phyloP scores from a whole-genome alignment of 1,140 invertebrate genomes.

The Drosophila ananassae region DNA sequence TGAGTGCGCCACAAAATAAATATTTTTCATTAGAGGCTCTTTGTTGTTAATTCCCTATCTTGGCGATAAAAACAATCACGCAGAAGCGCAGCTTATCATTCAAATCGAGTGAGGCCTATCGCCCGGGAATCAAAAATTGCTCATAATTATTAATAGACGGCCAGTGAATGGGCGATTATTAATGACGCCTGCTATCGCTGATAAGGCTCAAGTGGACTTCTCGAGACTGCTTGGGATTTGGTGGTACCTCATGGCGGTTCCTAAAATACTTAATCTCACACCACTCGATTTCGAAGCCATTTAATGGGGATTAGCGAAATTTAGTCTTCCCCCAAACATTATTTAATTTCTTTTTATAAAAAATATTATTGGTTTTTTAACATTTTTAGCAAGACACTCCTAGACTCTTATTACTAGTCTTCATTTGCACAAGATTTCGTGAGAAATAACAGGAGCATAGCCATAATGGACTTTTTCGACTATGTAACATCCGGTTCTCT shows the following conservation, averaged over 20 bases:
- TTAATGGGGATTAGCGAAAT: background rate
- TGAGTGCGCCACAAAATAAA: background rate
- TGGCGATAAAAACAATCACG: background rate
- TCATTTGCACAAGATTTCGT: too few relatives aligned
- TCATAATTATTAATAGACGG: slow-evolving; percentile 46
- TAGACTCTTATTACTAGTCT: too few relatives aligned
- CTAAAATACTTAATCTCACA: slow-evolving; percentile 10
- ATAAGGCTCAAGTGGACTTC: slow-evolving; percentile 25
- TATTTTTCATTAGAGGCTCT: background rate
- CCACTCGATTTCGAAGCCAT: background rate
- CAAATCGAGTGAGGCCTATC: slow-evolving; percentile 32
- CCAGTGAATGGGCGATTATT: slow-evolving; percentile 31
- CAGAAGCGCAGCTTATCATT: slow-evolving; percentile 51
- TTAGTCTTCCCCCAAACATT: background rate
- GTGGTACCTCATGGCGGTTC: background rate
- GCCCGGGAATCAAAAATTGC: slow-evolving; percentile 26
- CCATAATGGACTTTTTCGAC: too few relatives aligned
- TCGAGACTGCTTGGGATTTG: slow-evolving; percentile 33
- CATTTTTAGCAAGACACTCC: too few relatives aligned
- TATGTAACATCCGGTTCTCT: too few relatives aligned
- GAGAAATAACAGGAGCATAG: too few relatives aligned
- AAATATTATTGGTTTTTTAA: background rate
- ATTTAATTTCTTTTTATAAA: background rate
- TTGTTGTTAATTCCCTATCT: slow-evolving; percentile 1
- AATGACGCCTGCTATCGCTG: slow-evolving; percentile 27